These are phyloP conservation scores for Sericinus montela DNA, from an alignment of 2,888 invertebrate species.

Conservation along the genomic window DNA sequence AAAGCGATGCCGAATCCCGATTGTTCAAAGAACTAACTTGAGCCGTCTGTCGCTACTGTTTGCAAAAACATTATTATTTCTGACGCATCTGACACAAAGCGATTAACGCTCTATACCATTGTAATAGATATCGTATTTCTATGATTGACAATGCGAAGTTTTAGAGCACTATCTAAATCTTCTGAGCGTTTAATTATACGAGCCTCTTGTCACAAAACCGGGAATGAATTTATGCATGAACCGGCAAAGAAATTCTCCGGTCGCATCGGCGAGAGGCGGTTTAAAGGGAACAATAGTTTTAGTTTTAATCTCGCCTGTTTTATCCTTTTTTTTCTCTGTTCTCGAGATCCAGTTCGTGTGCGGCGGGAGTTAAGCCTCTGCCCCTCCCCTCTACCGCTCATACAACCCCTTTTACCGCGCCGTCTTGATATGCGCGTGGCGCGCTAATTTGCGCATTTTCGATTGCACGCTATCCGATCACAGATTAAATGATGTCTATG, in stretches of 20 bases:
- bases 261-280: slow-evolving; percentile 41
- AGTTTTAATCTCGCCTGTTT: slow-evolving; percentile 63
- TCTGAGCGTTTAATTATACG: slow-evolving; percentile 67
- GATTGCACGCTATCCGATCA: slow-evolving; percentile 32
- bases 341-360: slow-evolving; percentile 60
- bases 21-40: slow-evolving; percentile 55
- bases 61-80: slow-evolving; percentile 41
- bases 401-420: slow-evolving; percentile 28
- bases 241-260: slow-evolving; percentile 53
- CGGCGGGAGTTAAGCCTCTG: slow-evolving; percentile 33
- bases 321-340: slow-evolving; percentile 48
- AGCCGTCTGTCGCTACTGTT: slow-evolving; percentile 43
- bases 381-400: slow-evolving; percentile 33
- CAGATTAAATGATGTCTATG: too few relatives aligned
- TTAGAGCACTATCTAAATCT: slow-evolving; percentile 46
- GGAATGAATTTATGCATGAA: slow-evolving; percentile 77
- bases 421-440: slow-evolving; percentile 38
- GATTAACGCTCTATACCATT: slow-evolving; percentile 39
- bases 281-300: slow-evolving; percentile 75
- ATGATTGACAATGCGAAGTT: slow-evolving; percentile 27
- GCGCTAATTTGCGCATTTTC: slow-evolving; percentile 53
- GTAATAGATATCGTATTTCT: slow-evolving; percentile 31
- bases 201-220: slow-evolving; percentile 52
- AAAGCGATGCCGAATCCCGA: too few relatives aligned
- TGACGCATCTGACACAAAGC: slow-evolving; percentile 13